Base-by-base conservation (phyloP, 1,140 invertebrate species). In the Calycopis cecrops region DNA sequence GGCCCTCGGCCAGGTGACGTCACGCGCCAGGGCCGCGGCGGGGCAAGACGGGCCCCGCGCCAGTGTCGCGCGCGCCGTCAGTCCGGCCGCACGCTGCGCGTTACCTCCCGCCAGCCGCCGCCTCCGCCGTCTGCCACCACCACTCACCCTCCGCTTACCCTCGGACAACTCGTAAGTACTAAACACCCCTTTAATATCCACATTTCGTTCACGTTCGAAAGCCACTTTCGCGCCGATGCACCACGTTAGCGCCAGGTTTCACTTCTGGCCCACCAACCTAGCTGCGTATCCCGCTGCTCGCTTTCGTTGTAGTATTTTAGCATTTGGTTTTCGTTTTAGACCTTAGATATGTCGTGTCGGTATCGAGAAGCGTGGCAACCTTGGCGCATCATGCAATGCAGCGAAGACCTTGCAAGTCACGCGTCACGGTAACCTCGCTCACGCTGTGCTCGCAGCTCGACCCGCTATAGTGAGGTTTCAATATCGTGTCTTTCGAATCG, bases 371-470 rank as follows among this genome's bases (percentile, higher is more conserved):
- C 70, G 76, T 76, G 67, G 73, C 83, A 86, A 86, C 83, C 83
- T 86, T 86, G 83, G 81, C 76, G 81, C 83, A 85, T 86, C 81
- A 79, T 81, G 81, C 81, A 86, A 78, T 86, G 83, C 83, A 86
- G 75, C 81, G 75, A 73, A 69, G 79, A 85, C 83, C 83, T 86
- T 85, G 83, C 83, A 86, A 86, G 83, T 85, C 83, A 86, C 83
- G 81, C 83, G 83, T 86, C 83, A 84, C 74, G 78, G 74, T 86
- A 86, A 85, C 83, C 83, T 86, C 83, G 83, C 78, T 79, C 76
- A 76, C 78, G 79, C 73, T 71, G 79, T 81, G 74, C 76, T 81
- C 77, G 70, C 62, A 58, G 73, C 76, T 81, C 77, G 70, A 64
- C 58, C 76, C 69, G 64, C 63, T 76, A 79, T 74, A 65, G 65